Evolutionary conservation across 2,113 vertebrate species (phyloP).

Genomic region (Indicator maculatus): DNA sequence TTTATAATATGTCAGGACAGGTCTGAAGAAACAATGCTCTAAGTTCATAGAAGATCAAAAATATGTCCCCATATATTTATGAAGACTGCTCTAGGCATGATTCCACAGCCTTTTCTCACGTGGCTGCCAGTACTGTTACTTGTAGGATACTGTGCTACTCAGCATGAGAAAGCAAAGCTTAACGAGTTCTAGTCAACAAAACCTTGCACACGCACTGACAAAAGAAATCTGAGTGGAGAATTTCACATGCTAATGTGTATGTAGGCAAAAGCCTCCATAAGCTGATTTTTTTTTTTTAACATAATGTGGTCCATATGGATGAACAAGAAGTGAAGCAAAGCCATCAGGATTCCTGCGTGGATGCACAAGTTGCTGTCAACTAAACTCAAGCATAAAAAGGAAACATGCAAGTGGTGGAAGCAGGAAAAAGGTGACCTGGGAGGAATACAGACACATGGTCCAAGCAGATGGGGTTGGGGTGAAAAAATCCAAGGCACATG

Average conservation of each 20-base stretch:
- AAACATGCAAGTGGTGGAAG: not conserved
- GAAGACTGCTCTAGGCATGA: not conserved
- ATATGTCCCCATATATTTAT: not conserved
- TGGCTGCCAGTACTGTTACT: not conserved
- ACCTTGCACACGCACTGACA: not conserved
- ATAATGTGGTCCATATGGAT: not conserved
- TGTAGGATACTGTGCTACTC: not conserved
- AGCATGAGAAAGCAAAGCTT: not conserved
- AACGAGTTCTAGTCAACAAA: not conserved
- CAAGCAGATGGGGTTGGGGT: not conserved
- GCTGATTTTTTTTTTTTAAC: too few species aligned
- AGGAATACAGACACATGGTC: not conserved
- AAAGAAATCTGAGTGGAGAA: not conserved
- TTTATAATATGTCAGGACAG: not conserved
- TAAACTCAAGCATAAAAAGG: not conserved
- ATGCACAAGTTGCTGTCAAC: not conserved
- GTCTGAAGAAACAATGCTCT: not conserved
- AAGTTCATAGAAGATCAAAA: constrained; percentile 1
- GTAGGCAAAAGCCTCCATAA: not conserved
- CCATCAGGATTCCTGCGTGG: not conserved
- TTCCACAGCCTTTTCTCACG: not conserved
- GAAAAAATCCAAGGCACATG: not conserved
- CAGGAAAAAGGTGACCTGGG: not conserved
- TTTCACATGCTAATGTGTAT: not conserved
- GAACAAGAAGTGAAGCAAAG: not conserved